Base-by-base conservation (phyloP, 2,113 vertebrate genomes). In the Bos indicus region DNA sequence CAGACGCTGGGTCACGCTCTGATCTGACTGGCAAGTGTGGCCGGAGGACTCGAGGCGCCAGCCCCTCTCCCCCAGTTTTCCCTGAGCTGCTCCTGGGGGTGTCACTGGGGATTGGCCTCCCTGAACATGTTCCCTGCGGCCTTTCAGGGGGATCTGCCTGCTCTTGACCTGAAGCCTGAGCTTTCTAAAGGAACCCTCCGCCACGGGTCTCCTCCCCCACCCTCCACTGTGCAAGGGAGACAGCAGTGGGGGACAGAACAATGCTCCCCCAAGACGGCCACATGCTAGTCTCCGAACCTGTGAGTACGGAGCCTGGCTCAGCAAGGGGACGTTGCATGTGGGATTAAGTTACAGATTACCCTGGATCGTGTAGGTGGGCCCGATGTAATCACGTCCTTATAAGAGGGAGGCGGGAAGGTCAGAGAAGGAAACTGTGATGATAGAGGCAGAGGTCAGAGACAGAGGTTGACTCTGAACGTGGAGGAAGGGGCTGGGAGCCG, bases 201-300 rank as follows among this genome's bases (percentile, higher is more conserved):
- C 40, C 0, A 0, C 2, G 3, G 54, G 0, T 46, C 28, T 23
- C 33, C 12, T 36, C 3, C 8, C n/a, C 15, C 0, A 7, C 33
- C 25, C 4, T 40, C 6, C 23, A 15, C 48, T 48, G 30, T 25
- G 56, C 30, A 62, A 54, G 33, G 67, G 21, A n/a, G 86, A 48
- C 33, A 4, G 10, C 3, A 3, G 28, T 2, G 46, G 95, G 36
- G 74, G 36, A n/a, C 3, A 13, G 43, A 25, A n/a, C 2, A 0
- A 14, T 12, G 81, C 62, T 10, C 4, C 2, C 30, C 10, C 57
- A 11, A 26, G n/a, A 52, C 0, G 19, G 17, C 67, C 4, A 0
- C 1, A 6, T 46, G 26, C n/a, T 3, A 3, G 30, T 28, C 16
- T 33, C 86, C 0, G 1, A 17, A 46, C 43, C 59, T 56, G 19